phyloP scores from a whole-genome alignment of 2,888 invertebrate species.

The Oscheius sp. region DNA sequence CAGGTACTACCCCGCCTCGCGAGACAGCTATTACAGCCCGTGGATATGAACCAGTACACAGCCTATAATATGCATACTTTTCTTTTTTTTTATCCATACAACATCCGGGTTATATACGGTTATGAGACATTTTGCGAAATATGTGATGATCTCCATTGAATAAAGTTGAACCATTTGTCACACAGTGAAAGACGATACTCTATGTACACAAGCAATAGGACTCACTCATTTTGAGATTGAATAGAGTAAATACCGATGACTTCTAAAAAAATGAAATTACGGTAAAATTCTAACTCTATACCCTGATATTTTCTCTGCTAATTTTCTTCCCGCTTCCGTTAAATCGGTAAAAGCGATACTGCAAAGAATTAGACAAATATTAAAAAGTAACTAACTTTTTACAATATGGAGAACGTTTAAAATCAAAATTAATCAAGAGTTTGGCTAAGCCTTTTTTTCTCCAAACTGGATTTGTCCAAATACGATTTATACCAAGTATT shows the following conservation, averaged over 20 bases:
- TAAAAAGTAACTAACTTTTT: conserved; percentile 8
- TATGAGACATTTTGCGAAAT: no score
- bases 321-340: conserved; percentile 17
- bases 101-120: neutral
- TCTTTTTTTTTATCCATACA: neutral
- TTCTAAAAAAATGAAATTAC: neutral
- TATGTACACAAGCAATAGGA: neutral
- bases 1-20: conserved; percentile 20
- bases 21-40: neutral
- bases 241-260: conserved; percentile 14
- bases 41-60: conserved; percentile 9
- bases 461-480: conserved; percentile 25
- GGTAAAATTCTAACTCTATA: neutral
- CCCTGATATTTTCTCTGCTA: conserved; percentile 17
- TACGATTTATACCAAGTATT: conserved; percentile 35
- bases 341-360: conserved; percentile 36
- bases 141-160: neutral
- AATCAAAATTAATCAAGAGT: neutral
- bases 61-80: neutral
- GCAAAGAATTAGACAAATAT: neutral
- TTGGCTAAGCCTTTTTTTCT: conserved; percentile 26
- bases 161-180: no score
- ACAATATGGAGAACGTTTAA: neutral
- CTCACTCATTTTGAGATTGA: conserved; percentile 11
- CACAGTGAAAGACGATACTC: neutral